phyloP scores from a whole-genome alignment of 53 echinoderm and acorn worm species.

The Crossaster papposus region DNA sequence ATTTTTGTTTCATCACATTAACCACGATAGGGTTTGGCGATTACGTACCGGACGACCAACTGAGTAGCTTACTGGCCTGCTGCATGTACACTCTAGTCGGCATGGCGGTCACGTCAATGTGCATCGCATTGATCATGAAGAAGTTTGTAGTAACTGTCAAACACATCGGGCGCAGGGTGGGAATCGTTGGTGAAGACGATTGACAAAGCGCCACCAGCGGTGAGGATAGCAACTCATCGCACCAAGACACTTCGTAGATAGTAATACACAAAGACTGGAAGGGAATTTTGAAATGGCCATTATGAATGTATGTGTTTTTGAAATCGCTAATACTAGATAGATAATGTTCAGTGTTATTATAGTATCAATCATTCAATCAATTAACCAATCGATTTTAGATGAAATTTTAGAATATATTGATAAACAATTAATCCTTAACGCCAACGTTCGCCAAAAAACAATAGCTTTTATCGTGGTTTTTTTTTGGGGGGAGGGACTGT shows the following conservation, averaged over 20 bases:
- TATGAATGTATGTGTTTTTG: too few species aligned
- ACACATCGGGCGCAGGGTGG: constrained; percentile 80
- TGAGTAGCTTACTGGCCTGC: constrained; percentile 83
- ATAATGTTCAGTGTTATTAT: neutral
- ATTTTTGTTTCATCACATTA: constrained; percentile 98
- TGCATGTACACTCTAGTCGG: constrained; percentile 95
- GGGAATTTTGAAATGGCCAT: neutral
- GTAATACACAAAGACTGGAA: neutral
- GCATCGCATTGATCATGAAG: constrained; percentile 98
- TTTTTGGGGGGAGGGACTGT: neutral
- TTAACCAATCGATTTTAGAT: neutral
- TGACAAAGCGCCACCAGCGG: constrained; percentile 62
- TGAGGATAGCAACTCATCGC: constrained; percentile 49
- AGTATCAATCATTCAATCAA: neutral
- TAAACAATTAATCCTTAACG: neutral
- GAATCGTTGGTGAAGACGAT: constrained; percentile 82
- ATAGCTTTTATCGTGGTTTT: neutral
- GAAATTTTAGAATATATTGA: neutral
- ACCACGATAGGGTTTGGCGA: constrained; percentile 98
- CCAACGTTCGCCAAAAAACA: neutral
- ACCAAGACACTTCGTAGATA: constrained; percentile 1
- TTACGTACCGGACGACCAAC: constrained; percentile 78
- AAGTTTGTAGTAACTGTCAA: constrained; percentile 96
- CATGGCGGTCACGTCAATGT: constrained; percentile 99
- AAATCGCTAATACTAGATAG: neutral